Evolutionary conservation across 2,113 vertebrate species (phyloP).

Genomic region (Manacus vitellinus): DNA sequence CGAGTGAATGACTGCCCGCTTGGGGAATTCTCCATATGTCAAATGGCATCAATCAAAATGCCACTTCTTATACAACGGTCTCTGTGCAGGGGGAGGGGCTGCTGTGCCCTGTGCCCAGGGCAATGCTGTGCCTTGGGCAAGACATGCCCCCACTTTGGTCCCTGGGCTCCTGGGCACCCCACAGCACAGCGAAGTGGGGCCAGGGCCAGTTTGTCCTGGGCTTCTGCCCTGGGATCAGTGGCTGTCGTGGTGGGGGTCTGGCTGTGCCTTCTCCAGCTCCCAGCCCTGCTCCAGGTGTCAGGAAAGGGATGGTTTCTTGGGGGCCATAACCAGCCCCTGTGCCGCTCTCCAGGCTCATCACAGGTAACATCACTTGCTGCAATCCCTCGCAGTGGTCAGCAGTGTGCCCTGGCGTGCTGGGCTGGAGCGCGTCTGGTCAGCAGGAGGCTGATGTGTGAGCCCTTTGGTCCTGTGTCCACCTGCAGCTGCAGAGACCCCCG

Average conservation of each 20-base stretch:
- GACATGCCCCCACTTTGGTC: too few relatives aligned
- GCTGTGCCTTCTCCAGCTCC: too few relatives aligned
- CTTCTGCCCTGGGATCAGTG: rapidly evolving
- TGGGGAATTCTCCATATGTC: constrained; percentile 37
- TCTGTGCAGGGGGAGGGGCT: not conserved
- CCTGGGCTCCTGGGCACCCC: rapidly evolving
- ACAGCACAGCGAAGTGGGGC: rapidly evolving
- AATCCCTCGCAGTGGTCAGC: not conserved
- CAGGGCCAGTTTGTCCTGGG: not conserved
- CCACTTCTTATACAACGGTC: not conserved
- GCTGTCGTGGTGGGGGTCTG: rapidly evolving
- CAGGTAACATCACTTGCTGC: not conserved
- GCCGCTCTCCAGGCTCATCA: not conserved
- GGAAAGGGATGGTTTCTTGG: rapidly evolving
- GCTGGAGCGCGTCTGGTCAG: not conserved
- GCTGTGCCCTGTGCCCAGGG: not conserved
- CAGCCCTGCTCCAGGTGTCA: not conserved
- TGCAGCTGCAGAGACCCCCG: not conserved
- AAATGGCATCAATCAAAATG: constrained; percentile 42
- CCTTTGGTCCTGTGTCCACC: not conserved
- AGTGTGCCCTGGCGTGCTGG: not conserved
- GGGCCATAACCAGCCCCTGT: not conserved
- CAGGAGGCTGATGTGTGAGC: not conserved
- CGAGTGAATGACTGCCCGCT: not conserved
- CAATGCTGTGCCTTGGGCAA: not conserved